These are phyloP conservation scores for Hypsibius dujardini DNA, from an alignment of 1,140 invertebrate genomes.

Conservation along the genomic window DNA sequence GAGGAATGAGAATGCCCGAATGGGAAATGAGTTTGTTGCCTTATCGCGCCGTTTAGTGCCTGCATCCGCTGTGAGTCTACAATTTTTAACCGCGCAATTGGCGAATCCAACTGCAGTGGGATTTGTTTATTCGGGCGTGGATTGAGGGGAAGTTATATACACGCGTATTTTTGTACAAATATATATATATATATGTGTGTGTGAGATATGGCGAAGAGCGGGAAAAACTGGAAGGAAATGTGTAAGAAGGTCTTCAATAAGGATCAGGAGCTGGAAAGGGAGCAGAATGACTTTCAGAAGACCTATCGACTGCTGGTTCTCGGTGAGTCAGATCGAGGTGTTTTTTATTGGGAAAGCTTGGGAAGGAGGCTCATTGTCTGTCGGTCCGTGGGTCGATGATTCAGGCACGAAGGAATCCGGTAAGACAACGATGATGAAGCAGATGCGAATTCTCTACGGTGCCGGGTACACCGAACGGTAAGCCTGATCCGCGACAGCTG, in stretches of 20 bases:
- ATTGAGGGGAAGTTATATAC: too few species aligned
- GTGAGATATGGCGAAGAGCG: neutral
- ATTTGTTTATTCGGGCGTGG: too few species aligned
- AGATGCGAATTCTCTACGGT: slow-evolving; percentile 96
- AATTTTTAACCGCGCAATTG: too few species aligned
- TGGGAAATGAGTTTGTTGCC: too few species aligned
- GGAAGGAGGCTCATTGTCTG: neutral
- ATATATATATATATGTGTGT: too few species aligned
- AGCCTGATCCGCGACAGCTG: neutral
- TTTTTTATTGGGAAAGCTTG: slow-evolving; percentile 3
- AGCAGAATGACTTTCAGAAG: slow-evolving; percentile 6
- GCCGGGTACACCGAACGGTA: slow-evolving; percentile 55
- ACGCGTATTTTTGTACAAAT: too few species aligned
- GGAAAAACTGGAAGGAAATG: slow-evolving; percentile 12
- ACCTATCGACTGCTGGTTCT: slow-evolving; percentile 8
- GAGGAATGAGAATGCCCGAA: too few species aligned
- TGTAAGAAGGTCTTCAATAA: slow-evolving; percentile 13
- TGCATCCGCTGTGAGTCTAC: too few species aligned
- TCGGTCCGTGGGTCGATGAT: neutral
- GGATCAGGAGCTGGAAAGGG: neutral
- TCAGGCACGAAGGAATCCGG: slow-evolving; percentile 48
- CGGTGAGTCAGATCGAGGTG: neutral
- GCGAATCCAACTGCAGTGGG: too few species aligned
- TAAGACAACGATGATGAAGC: slow-evolving; percentile 93
- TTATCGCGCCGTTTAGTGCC: too few species aligned